Conservation (phyloP, 2,888 invertebrate species). For the Agelastica alni region DNA sequence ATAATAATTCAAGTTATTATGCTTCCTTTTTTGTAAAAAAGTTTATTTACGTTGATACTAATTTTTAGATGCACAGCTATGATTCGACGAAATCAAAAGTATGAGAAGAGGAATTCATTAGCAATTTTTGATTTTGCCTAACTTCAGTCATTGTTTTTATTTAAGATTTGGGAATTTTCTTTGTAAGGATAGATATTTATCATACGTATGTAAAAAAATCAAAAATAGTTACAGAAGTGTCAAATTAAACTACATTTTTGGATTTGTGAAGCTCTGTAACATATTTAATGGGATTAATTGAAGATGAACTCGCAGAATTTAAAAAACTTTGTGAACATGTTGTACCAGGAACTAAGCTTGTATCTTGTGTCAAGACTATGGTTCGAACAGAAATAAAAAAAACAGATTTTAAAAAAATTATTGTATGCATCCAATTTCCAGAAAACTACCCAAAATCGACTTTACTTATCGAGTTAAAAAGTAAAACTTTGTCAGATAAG, state of each 20-base stretch:
- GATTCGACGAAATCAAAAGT: too few relatives aligned
- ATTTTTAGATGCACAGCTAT: too few relatives aligned
- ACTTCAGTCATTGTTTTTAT: too few relatives aligned
- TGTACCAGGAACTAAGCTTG: conserved; percentile 65
- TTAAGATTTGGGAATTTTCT: too few relatives aligned
- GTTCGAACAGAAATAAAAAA: conserved; percentile 70
- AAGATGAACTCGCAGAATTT: conserved; percentile 69
- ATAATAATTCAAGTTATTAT: too few relatives aligned
- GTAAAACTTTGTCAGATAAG: conserved; percentile 68
- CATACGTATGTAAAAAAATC: too few relatives aligned
- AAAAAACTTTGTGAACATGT: conserved; percentile 66
- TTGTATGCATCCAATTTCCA: conserved; percentile 70
- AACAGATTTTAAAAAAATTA: conserved; percentile 65
- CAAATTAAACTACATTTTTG: background rate
- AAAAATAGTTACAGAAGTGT: too few relatives aligned
- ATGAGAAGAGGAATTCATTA: too few relatives aligned
- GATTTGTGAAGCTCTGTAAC: background rate
- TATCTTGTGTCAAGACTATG: conserved; percentile 68
- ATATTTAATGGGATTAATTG: conserved; percentile 64
- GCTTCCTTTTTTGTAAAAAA: too few relatives aligned
- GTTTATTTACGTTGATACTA: too few relatives aligned
- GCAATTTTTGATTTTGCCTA: too few relatives aligned
- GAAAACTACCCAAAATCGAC: conserved; percentile 64
- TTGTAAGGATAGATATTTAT: too few relatives aligned
- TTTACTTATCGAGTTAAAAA: conserved; percentile 70